These are phyloP conservation scores for Pectinophora gossypiella DNA, from an alignment of 1,140 invertebrate species.

Conservation along the genomic window DNA sequence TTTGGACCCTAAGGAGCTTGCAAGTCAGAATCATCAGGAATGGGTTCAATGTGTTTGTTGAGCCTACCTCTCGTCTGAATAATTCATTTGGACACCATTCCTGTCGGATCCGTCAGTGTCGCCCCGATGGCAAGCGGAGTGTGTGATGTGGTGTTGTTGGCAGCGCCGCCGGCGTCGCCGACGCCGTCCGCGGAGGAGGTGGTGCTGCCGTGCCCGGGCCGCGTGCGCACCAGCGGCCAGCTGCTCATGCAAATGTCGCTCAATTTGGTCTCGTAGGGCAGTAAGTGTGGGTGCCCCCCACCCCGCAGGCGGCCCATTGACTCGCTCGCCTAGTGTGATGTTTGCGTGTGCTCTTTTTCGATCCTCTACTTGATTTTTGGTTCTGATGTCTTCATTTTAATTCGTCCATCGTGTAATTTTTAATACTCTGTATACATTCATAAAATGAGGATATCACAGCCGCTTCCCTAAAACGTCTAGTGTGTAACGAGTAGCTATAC, in stretches of 20 bases:
- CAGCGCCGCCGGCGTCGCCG: constrained; percentile 25
- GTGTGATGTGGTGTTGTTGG: constrained; percentile 28
- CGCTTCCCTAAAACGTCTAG: neutral
- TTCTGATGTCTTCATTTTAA: neutral
- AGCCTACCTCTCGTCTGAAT: too few relatives aligned
- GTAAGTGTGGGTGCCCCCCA: constrained; percentile 40
- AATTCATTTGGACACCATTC: too few relatives aligned
- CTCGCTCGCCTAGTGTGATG: constrained; percentile 23
- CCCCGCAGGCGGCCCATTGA: neutral
- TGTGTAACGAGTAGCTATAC: too few relatives aligned
- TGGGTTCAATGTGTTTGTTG: too few relatives aligned
- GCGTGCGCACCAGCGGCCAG: constrained; percentile 53
- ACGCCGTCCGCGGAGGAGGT: constrained; percentile 38
- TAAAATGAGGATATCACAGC: neutral
- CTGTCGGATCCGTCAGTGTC: too few relatives aligned
- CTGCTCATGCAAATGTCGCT: constrained; percentile 38
- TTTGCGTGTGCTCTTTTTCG: constrained; percentile 19
- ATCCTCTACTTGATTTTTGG: neutral
- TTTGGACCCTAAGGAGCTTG: neutral
- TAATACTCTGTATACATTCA: too few relatives aligned
- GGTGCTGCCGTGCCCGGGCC: constrained; percentile 67
- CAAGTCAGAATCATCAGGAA: neutral
- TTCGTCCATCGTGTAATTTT: too few relatives aligned
- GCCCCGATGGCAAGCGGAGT: constrained; percentile 12
- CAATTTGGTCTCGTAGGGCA: constrained; percentile 45